Conservation (phyloP, 2,797 vertebrate genomes). For the Dipus sagitta region DNA sequence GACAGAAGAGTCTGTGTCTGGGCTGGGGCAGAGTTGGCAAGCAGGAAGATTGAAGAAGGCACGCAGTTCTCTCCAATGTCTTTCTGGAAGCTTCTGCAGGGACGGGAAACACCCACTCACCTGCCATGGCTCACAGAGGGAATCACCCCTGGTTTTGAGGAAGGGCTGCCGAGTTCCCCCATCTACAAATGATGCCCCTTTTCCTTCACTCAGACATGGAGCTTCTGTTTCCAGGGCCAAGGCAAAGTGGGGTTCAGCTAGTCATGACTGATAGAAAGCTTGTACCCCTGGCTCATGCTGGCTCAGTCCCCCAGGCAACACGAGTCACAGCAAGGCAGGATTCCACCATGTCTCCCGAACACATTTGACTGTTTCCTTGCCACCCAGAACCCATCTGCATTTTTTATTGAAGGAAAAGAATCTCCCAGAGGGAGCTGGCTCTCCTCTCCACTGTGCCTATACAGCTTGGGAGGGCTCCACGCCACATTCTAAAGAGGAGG, state of each 20-base stretch:
- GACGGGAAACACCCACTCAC: background rate
- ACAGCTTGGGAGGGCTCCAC: background rate
- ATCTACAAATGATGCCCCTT: background rate
- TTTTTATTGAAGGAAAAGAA: background rate
- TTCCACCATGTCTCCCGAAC: no score
- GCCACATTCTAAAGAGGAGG: background rate
- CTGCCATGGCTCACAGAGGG: background rate
- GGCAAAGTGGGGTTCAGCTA: background rate
- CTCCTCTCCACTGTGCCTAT: background rate
- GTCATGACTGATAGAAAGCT: no score
- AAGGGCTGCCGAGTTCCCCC: background rate
- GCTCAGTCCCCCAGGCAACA: background rate
- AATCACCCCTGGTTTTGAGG: background rate
- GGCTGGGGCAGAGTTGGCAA: background rate
- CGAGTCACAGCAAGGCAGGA: background rate
- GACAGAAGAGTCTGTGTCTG: background rate
- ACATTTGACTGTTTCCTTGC: no score
- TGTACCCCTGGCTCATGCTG: background rate
- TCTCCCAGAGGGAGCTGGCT: background rate
- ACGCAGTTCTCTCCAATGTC: background rate
- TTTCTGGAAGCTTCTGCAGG: background rate
- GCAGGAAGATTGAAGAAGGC: background rate
- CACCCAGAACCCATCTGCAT: background rate
- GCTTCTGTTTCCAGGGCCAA: background rate
- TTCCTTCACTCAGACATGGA: background rate